phyloP scores from a whole-genome alignment of 2,888 invertebrate genomes.

The Chydorus sphaericus region DNA sequence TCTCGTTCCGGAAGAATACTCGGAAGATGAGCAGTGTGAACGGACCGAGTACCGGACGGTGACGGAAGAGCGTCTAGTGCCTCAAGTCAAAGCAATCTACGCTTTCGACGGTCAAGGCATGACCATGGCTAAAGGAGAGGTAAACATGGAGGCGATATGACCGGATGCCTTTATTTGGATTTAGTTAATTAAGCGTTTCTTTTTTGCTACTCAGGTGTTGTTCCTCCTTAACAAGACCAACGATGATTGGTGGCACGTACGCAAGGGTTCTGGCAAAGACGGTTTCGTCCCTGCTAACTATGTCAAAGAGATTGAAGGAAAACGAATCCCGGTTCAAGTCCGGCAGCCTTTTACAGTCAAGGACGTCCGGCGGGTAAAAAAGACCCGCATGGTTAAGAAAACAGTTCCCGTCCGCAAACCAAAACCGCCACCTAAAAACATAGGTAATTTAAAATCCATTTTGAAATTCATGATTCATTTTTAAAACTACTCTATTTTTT shows the following conservation, averaged over 20 bases:
- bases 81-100: conserved; percentile 65
- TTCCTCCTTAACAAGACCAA: conserved; percentile 87
- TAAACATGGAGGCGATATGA: conserved; percentile 20
- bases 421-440: conserved; percentile 24
- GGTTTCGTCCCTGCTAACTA: conserved; percentile 98
- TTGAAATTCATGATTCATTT: conserved; percentile 16
- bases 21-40: conserved; percentile 82
- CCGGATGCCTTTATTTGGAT: background rate
- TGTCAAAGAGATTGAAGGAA: conserved; percentile 78
- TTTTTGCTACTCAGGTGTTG: conserved; percentile 42
- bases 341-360: conserved; percentile 71
- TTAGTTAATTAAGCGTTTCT: background rate
- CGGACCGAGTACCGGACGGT: conserved; percentile 70
- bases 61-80: conserved; percentile 68
- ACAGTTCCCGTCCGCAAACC: conserved; percentile 60
- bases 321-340: conserved; percentile 67
- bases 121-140: conserved; percentile 78
- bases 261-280: conserved; percentile 77
- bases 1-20: conserved; percentile 77
- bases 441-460: conserved; percentile 12
- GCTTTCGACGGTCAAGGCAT: conserved; percentile 86
- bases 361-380: conserved; percentile 71
- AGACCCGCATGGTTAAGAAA: conserved; percentile 72
- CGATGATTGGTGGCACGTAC: conserved; percentile 98
- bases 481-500: conserved; percentile 20